Conservation (phyloP, 2,797 vertebrate species). For the Hemitrygon akajei region DNA sequence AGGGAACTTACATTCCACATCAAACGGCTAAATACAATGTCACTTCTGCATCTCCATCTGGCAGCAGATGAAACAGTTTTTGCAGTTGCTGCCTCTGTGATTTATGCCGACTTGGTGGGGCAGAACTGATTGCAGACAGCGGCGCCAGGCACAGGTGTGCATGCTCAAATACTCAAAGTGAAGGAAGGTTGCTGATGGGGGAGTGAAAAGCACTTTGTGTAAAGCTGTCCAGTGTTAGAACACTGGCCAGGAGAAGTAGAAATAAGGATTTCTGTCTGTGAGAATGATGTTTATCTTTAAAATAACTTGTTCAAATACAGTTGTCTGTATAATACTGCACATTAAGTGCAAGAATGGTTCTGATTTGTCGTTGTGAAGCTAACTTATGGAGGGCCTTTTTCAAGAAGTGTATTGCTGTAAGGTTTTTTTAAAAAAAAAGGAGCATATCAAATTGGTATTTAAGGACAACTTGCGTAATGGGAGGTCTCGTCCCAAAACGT, state of each 20-base stretch:
- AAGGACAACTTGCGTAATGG: neutral
- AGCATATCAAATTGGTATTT: neutral
- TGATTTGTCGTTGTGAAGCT: neutral
- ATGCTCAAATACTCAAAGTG: neutral
- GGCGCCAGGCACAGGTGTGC: neutral
- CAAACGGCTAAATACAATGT: neutral
- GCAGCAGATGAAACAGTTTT: neutral
- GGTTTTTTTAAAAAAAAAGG: neutral
- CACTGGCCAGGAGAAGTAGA: neutral
- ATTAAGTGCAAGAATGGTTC: neutral
- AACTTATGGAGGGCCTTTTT: neutral
- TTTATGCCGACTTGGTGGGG: neutral
- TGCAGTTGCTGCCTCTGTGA: neutral
- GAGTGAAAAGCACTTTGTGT: neutral
- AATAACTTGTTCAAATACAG: neutral
- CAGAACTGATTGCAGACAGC: neutral
- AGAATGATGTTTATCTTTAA: neutral
- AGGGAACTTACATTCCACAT: neutral
- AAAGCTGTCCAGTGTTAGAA: neutral
- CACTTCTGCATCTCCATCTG: neutral
- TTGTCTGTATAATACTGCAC: neutral
- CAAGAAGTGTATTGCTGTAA: neutral
- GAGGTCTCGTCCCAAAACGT: too few species aligned
- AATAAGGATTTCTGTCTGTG: neutral
- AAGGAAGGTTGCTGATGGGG: neutral